phyloP scores from a whole-genome alignment of 2,797 vertebrate species.

The Peromyscus eremicus region DNA sequence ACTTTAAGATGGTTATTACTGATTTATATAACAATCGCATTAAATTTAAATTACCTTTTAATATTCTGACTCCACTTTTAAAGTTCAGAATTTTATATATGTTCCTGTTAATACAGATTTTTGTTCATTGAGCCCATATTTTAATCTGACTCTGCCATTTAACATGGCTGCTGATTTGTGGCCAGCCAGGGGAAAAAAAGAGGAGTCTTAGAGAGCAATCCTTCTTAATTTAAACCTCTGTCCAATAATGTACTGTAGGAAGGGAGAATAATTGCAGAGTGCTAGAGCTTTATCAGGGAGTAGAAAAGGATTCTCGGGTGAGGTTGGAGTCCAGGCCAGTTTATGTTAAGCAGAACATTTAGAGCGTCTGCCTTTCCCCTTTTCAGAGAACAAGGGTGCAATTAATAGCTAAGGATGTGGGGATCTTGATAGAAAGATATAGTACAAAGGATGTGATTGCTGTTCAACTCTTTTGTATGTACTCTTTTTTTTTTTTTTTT shows the following conservation, averaged over 20 bases:
- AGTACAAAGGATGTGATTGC: neutral
- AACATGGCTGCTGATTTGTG: neutral
- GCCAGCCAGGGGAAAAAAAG: neutral
- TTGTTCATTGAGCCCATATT: constrained; percentile 24
- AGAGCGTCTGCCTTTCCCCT: neutral
- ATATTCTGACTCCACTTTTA: constrained; percentile 7
- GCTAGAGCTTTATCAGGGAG: neutral
- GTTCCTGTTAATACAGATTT: neutral
- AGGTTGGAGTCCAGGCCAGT: neutral
- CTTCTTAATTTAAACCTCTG: neutral
- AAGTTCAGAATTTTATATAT: constrained; percentile 38
- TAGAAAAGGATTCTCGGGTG: neutral
- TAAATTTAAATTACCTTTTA: neutral
- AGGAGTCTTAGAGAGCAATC: neutral
- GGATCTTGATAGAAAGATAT: neutral
- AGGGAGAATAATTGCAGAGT: neutral
- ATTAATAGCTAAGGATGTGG: too few species aligned
- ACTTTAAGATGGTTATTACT: neutral
- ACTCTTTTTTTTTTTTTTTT: too few species aligned
- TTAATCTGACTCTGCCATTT: neutral
- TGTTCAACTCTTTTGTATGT: neutral
- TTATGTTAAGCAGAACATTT: neutral
- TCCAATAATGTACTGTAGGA: neutral
- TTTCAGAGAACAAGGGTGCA: neutral
- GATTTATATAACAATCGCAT: neutral